Evolutionary conservation across 2,888 invertebrate genomes (phyloP), one percentile per base, ranked within the genome.

Genomic region (Acholoe squamosa): DNA sequence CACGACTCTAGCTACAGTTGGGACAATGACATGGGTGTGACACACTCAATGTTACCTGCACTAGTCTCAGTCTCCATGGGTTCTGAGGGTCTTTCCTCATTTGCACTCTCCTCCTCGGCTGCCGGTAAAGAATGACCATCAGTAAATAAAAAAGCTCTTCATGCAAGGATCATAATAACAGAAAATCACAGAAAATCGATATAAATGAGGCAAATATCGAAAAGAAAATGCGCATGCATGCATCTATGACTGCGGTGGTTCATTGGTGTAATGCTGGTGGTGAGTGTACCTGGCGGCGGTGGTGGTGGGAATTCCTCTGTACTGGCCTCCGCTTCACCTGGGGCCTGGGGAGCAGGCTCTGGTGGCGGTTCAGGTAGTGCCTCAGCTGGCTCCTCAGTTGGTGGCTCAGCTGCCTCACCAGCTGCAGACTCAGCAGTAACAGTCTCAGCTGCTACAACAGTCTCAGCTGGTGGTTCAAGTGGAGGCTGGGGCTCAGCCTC

Each of bases 261-360:
- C 16, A 31, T 76, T 76, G 31, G 28, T 25, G 71, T 71, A 22
- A 16, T 10, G 31, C 16, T 28, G 31, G 76, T 28, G 43, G 1
- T 80, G 19, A 16, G 33, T 33, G 43, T 80, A 80, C 80, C 80
- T 80, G 80, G 80, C 14, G 80, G 80, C 14, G 80, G 80, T 33
- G 80, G 80, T 77, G 77, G 28, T 43, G 80, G 43, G 34, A 76
- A 28, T 7, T 25, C 25, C 76, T 76, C 61, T 61, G 22, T 19
- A 25, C 25, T 25, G 61, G 25, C 61, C n/a, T 61, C 16, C 31
- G 16, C 31, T 76, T 31, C 76, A 28, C 25, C 76, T 28, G 31
- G 28, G 28, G 31, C 80, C 43, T 80, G 34, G 0, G 34, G 22
- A 0, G 12, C 80, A 16, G 43, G 34, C 80, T 14, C 34, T 7